Evolutionary conservation across 2,113 vertebrate genomes (phyloP), one percentile per base, ranked within the genome.

Genomic region (Macquaria australasica): DNA sequence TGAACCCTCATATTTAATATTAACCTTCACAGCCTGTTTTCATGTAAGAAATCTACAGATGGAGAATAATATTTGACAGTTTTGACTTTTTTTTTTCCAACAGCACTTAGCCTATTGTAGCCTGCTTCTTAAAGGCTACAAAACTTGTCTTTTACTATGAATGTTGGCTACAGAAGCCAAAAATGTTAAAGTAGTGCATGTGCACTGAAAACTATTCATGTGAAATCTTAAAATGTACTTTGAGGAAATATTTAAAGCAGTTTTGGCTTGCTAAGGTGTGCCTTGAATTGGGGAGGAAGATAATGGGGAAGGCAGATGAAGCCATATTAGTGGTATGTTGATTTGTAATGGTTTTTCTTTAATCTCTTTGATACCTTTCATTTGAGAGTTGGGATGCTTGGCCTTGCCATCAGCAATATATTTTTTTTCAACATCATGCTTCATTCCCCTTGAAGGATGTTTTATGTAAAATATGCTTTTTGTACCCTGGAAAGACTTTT

Each of bases 391-490:
- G 86, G 90, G 85, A 93, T 90, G 87, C 92, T 91, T 93, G 93
- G 92, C 93, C 93, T 94, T 94, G 93, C 94, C 89, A 91, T 94
- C 86, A 90, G 91, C 77, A 84, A 84, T 86, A 64, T 86, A 82
- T 67, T 79, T 60, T 78, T 84, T 73, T 70, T 20, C 73, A 90
- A 88, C 90, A 91, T 77, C 87, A 78, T 79, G 77, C 75, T 81
- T 89, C 87, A 87, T 70, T 93, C 81, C 79, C 75, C 87, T 92
- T 94, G 91, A 94, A 93, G 79, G 89, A 89, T 92, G 90, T 94
- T 93, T 93, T 93, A 92, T 94, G 92, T 93, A 93, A 94, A 95
- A 93, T 91, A 91, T 94, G 93, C 91, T 94, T 94, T 94, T 93
- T 93, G 83, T 90, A 77, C 86, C 88, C 76, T 82, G 72, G 74